Evolutionary conservation across 2,888 invertebrate species (phyloP), one percentile per base, ranked within the genome.

Genomic region (Chaitophorus viminalis): DNA sequence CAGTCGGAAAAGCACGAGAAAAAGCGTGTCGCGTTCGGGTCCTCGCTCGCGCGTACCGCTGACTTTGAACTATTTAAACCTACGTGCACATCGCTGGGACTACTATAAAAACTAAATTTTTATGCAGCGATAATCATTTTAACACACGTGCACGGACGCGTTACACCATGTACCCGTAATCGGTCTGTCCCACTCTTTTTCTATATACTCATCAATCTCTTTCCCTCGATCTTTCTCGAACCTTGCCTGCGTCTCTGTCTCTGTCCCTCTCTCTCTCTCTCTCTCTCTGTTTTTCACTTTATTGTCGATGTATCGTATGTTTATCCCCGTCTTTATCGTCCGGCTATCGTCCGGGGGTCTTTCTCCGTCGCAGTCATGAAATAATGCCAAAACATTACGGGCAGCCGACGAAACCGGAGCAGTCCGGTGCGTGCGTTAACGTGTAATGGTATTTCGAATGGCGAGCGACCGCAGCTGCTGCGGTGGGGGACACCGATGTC

Each of bases 371-470:
- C 36, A 46, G 46, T 60, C 52, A 29, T 84, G 86, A 79, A 72
- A 79, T 72, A 31, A 79, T 86, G 86, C 86, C 86, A 86, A 86
- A 86, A 79, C n/a, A 18, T 54, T 31, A 70, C 39, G n/a, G 21
- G 36, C 74, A 60, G 36, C 54, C 29, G 60, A 78, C 39, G 74
- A 87, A 87, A 87, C 65, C 87, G 65, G 87, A 81, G 74, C 86
- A 78, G 36, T 60, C 52, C 86, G 54, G 29, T 72, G 72, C n/a
- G n/a, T 52, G 72, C 46, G 46, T n/a, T 36, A 29, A 39, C 65
- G 39, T 39, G n/a, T 79, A 79, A 79, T 86, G 60, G 72, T 86
- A 86, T 86, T 86, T 86, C 79, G 36, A 60, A 81, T 39, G 39
- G 60, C 52, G 46, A 70, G 70, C 52, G 25, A 39, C 52, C 25